These are phyloP conservation scores for Polydrusus cervinus DNA, from an alignment of 2,888 invertebrate species.

Conservation along the genomic window DNA sequence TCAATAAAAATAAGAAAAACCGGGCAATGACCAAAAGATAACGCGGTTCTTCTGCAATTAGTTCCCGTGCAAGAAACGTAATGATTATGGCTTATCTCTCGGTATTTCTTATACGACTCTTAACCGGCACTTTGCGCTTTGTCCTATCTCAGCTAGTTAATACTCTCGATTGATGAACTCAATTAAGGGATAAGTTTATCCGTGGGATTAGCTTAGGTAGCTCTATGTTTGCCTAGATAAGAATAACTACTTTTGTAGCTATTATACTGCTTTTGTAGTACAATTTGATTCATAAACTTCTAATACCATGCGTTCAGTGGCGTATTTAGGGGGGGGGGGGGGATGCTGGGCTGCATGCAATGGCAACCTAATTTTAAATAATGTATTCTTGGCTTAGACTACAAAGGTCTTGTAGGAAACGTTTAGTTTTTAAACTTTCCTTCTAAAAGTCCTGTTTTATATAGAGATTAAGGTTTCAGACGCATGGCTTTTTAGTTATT, in stretches of 20 bases:
- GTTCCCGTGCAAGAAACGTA: slow-evolving; percentile 50
- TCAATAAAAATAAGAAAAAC: slow-evolving; percentile 46
- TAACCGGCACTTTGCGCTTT: slow-evolving; percentile 49
- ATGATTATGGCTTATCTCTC: slow-evolving; percentile 45
- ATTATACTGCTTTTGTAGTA: too few species aligned
- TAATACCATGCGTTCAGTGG: too few species aligned
- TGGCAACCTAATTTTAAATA: too few species aligned
- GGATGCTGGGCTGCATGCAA: too few species aligned
- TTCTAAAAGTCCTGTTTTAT: too few species aligned
- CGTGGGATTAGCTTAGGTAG: slow-evolving; percentile 34
- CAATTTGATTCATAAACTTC: too few species aligned
- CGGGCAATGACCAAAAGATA: slow-evolving; percentile 38
- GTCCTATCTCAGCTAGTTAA: slow-evolving; percentile 56
- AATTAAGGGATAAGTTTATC: slow-evolving; percentile 49
- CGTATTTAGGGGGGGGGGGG: too few species aligned
- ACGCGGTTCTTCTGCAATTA: slow-evolving; percentile 46
- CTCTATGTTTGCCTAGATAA: slow-evolving; percentile 45
- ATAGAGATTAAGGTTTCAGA: too few species aligned
- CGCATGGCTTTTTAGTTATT: too few species aligned
- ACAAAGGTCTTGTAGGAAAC: too few species aligned
- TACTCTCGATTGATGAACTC: slow-evolving; percentile 56
- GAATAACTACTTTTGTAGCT: not conserved
- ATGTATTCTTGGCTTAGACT: too few species aligned
- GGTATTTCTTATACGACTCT: slow-evolving; percentile 54
- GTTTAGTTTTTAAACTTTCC: too few species aligned